Conservation (phyloP, 2,113 vertebrate species). For the Muntiacus muntjak region DNA sequence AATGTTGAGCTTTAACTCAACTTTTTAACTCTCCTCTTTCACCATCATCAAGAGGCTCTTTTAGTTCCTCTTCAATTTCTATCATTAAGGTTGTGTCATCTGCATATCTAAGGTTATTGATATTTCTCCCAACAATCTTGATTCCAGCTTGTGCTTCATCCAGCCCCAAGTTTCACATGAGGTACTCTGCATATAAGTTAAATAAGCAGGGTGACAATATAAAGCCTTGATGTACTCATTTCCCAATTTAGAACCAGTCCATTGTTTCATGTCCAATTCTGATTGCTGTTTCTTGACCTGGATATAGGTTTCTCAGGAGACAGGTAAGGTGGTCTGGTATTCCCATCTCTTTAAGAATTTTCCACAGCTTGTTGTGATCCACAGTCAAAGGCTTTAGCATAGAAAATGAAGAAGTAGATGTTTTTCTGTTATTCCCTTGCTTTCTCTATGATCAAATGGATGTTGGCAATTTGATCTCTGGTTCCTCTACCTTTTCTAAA, state of each 20-base stretch:
- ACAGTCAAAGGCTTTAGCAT: neutral
- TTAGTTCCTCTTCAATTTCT: neutral
- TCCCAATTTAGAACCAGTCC: neutral
- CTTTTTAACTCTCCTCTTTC: neutral
- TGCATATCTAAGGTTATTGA: neutral
- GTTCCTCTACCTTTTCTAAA: neutral
- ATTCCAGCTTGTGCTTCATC: neutral
- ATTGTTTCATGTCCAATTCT: neutral
- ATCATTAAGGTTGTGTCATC: neutral
- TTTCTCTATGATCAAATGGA: neutral
- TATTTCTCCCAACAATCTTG: neutral
- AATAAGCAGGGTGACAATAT: neutral
- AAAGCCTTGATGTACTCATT: neutral
- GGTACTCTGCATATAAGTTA: neutral
- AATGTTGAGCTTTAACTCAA: neutral
- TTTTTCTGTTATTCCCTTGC: neutral
- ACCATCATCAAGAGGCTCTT: neutral
- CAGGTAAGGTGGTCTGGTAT: neutral
- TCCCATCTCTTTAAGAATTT: neutral
- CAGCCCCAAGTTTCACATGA: neutral
- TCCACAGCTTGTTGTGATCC: neutral
- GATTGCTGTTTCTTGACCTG: neutral
- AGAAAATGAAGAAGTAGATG: neutral
- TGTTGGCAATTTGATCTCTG: neutral
- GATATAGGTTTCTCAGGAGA: neutral